Evolutionary conservation across 2,888 invertebrate genomes (phyloP).

Genomic region (Augochlorella aurata): DNA sequence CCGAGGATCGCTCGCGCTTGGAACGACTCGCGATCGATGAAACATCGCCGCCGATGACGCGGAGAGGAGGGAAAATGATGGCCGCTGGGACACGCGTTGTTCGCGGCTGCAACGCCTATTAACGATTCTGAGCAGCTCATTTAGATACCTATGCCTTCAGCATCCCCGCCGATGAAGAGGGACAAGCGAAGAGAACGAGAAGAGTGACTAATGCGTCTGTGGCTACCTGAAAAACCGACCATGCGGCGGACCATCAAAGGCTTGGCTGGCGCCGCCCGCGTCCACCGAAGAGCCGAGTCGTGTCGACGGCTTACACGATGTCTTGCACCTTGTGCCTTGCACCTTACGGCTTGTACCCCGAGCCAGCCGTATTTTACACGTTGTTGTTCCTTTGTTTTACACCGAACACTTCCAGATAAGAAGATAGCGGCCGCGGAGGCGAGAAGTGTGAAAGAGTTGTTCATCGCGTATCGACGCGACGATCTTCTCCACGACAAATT

Average conservation of each 20-base stretch:
- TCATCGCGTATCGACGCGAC: slow-evolving; percentile 31
- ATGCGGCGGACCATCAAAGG: slow-evolving; percentile 80
- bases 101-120: slow-evolving; percentile 72
- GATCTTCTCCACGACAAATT: slow-evolving; percentile 42
- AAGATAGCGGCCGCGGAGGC: not conserved
- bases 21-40: not conserved
- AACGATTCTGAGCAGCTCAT: slow-evolving; percentile 80
- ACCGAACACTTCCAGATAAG: slow-evolving; percentile 18
- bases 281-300: slow-evolving; percentile 62
- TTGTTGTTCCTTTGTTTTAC: slow-evolving; percentile 47
- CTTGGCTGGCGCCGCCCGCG: slow-evolving; percentile 80
- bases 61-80: not conserved
- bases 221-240: slow-evolving; percentile 81
- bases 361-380: slow-evolving; percentile 52
- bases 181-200: slow-evolving; percentile 69
- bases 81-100: slow-evolving; percentile 72
- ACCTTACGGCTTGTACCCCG: too few species aligned
- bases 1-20: not conserved
- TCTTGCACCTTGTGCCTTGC: slow-evolving; percentile 26
- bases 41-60: not conserved
- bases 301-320: slow-evolving; percentile 58
- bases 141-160: slow-evolving; percentile 71
- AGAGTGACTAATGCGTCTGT: slow-evolving; percentile 82
- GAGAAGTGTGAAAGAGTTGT: slow-evolving; percentile 20
- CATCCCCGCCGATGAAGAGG: slow-evolving; percentile 56